A percentile compares a stretch with the other conserved stretches of the same genome.
Evolutionary conservation across 2,797 vertebrate species (phyloP).

Genomic region (Falco columbarius): DNA sequence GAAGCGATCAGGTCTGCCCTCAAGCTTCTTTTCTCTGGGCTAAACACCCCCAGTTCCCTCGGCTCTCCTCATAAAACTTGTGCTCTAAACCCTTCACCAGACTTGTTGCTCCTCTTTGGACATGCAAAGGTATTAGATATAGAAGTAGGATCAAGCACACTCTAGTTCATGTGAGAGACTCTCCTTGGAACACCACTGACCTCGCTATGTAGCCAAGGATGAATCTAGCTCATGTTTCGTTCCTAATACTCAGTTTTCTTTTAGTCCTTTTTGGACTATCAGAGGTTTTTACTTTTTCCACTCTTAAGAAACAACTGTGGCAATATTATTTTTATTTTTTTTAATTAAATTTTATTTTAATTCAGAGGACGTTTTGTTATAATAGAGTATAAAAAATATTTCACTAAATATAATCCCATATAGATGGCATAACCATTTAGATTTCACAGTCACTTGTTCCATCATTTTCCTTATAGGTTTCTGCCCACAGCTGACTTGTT

Average conservation of each 20-base stretch:
- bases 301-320: rapidly evolving
- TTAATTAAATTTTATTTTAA: background rate
- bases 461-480: background rate
- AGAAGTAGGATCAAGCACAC: background rate
- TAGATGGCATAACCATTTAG: background rate
- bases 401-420: background rate
- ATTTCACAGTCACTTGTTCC: background rate
- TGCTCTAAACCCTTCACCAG: too few species aligned
- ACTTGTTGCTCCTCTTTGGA: background rate
- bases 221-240: background rate
- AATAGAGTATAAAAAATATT: background rate
- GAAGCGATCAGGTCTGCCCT: too few species aligned
- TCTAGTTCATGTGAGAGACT: background rate
- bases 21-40: too few species aligned
- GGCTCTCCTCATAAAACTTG: too few species aligned
- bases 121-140: rapidly evolving
- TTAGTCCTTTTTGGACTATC: background rate
- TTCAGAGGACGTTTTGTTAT: background rate
- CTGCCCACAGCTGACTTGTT: background rate
- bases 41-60: too few species aligned
- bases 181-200: background rate
- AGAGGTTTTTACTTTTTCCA: background rate
- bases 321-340: background rate
- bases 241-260: background rate
- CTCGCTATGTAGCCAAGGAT: background rate